phyloP scores from a whole-genome alignment of 2,113 vertebrate species.

The Hemichromis elongatus region DNA sequence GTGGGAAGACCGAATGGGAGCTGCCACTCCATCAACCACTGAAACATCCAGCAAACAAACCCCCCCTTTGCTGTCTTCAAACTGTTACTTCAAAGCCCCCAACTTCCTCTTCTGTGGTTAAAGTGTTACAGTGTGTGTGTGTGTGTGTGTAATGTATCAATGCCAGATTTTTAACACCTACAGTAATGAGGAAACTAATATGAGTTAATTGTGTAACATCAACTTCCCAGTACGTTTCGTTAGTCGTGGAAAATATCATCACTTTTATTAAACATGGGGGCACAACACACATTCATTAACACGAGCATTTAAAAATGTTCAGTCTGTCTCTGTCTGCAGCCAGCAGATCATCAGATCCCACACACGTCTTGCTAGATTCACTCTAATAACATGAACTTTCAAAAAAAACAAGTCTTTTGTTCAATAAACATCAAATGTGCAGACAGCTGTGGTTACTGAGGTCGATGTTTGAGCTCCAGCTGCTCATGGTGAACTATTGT shows the following conservation, averaged over 20 bases:
- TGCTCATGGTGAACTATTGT: background rate
- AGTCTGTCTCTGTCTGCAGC: background rate
- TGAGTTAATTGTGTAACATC: background rate
- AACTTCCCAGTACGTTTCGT: background rate
- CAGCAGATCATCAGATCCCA: background rate
- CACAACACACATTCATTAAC: background rate
- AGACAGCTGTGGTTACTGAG: background rate
- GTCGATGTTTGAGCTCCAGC: background rate
- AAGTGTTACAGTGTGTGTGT: background rate
- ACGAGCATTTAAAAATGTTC: accelerated
- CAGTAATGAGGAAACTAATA: background rate
- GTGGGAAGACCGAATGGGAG: background rate
- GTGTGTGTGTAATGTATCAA: background rate
- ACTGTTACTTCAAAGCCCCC: slow-evolving; percentile 32
- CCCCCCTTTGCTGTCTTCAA: background rate
- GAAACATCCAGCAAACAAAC: background rate
- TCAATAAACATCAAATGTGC: background rate
- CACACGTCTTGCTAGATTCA: background rate
- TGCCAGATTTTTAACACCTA: background rate
- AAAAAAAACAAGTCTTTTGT: background rate
- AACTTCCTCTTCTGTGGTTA: slow-evolving; percentile 38
- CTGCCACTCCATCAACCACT: background rate
- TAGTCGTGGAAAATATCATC: background rate
- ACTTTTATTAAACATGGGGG: background rate
- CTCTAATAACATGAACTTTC: background rate